Base-by-base conservation (phyloP, 2,797 vertebrate genomes). In the Trachops cirrhosus region DNA sequence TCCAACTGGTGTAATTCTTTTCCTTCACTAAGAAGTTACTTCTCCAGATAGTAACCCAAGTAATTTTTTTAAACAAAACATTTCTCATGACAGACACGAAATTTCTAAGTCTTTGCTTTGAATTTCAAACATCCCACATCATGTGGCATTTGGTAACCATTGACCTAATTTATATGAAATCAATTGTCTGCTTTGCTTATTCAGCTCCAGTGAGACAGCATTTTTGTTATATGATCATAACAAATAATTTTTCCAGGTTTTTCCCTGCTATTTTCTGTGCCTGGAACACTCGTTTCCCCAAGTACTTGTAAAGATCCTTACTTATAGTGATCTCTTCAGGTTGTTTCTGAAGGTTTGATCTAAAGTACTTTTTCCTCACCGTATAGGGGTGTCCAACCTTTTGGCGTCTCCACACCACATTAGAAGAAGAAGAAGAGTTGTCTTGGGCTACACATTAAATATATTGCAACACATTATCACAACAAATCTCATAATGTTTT, bases 61-160 rank as follows among this genome's bases (percentile, higher is more conserved):
- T 26, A 39, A 74, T 46, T n/a, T 71, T 89, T 91, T n/a, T 41
- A 75, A 91, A 87, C 7, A 77, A 87, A 75, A n/a, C 5, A 41
- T 46, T 94, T 87, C 2, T 21, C 34, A 37, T 64, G 6, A 9
- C 1, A 70, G 14, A 90, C 8, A 93, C 1, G 4, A 86, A 86
- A 79, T 80, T 84, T 73, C 44, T 79, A 88, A 80, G 37, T 16
- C 18, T 79, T 92, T 89, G 21, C 11, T 96, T 93, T 94, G 74
- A 78, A 77, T 84, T 94, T 89, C 29, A 75, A 84, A 94, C 37
- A 4, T 1, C n/a, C 39, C 41, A 18, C 4, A 15, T 21, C 22
- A 71, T 39, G 6, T 4, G 4, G 18, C 18, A 32, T 57, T 62
- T 39, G 64, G 3, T 29, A 26, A 50, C 34, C 9, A 9, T n/a